Base-by-base conservation (phyloP, 2,797 vertebrate genomes). In the Hapalemur alaotrensis region DNA sequence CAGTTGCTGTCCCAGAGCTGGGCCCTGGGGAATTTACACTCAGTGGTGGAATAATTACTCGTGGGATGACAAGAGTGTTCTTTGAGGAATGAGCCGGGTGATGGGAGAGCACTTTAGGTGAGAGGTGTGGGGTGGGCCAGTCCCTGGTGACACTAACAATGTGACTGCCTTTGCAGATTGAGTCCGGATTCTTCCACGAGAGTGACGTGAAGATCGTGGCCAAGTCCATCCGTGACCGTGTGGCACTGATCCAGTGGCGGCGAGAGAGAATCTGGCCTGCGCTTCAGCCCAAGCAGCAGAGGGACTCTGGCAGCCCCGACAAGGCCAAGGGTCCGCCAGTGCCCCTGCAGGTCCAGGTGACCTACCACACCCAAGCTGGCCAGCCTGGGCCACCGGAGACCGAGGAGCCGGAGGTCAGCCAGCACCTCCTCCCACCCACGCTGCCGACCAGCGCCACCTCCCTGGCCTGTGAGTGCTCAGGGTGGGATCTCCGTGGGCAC, bases 131-230 rank as follows among this genome's bases (percentile, higher is more conserved):
- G 2, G 30, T 50, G 28, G 38, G 9, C 59, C 41, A 32, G 4
- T 75, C 46, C 67, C 57, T 25, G 1, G 20, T 13, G 13, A 50
- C 43, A 5, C 43, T 30, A 9, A 92, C 23, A 0, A 0, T 3
- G 17, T 18, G 15, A 13, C 48, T 97, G 69, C 97, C 86, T 98
- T 97, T 97, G 79, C 98, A 99, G 99, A 99, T 99, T 87, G 99
- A 99, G 94, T 99, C 99, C 52, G 99, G 99, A 84, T 99, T 99
- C 98, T 99, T 99, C 98, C 99, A 99, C 0, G 99, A 99, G 97
- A 99, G 98, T 0, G 99, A 99, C 41, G 98, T 99, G 61, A 99
- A 99, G 98, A 99, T 99, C 2, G 99, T 99, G 95, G 99, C 99
- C 25, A 99, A 99, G 98, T 99, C 99, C 0, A 99, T 99, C 97